Base-by-base conservation (phyloP, 2,888 invertebrate species). In the Dasysyrphus tricinctus region DNA sequence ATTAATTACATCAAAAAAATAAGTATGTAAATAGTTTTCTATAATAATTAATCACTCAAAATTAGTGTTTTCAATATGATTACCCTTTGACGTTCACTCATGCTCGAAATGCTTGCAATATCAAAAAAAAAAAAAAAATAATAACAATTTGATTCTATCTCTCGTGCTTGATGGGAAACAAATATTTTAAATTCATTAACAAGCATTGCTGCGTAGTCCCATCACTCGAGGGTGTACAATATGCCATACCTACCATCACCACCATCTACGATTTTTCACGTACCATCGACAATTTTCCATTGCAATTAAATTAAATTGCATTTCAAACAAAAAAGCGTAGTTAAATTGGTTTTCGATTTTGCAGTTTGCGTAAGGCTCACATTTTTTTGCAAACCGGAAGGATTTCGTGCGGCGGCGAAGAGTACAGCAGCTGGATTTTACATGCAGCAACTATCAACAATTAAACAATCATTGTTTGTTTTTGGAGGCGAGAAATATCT, bases 261-360 rank as follows among this genome's bases (percentile, higher is more conserved):
- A 65, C 8, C 14, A 12, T 44, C 29, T 8, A 32, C 19, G 6
- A 39, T 32, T 29, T 37, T 19, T 29, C 69, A 59, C 39, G 14
- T 42, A 19, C 19, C 24, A 42, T 39, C 32, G 34, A 37, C 61
- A 72, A 56, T 61, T 70, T 73, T 59, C 29, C 51, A 44, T 29
- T 44, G 70, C 76, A 81, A 76, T 76, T 81, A 65, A 81, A 70
- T 81, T 70, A 70, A 81, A 81, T 81, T 81, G 80, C 56, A 72
- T 76, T 80, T 54, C 47, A 3, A 37, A 63, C 14, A 7, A 47
- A 6, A 19, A 67, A 11, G 32, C 39, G 24, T 29, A 19, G n/a
- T 57, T 65, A 73, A 79, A 79, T 79, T 80, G 69, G 54, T 56
- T 70, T 80, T 75, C 75, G 80, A 69, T 75, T 67, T 72, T 44